These are phyloP conservation scores for Prunella strophiata DNA, from an alignment of 2,797 vertebrate species.

Conservation along the genomic window DNA sequence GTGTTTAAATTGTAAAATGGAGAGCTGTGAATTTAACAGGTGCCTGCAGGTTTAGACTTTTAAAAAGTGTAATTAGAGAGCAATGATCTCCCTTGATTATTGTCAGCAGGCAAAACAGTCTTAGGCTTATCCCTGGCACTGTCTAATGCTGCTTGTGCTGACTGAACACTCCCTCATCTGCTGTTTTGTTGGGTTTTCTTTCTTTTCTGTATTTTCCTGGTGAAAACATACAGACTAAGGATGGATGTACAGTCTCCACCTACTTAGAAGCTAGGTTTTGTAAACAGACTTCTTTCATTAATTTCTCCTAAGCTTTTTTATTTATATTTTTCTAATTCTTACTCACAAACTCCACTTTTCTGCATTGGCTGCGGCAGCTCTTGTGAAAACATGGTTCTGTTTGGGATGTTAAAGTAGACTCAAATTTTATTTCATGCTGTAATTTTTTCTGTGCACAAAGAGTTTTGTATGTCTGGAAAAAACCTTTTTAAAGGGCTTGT, in stretches of 20 bases:
- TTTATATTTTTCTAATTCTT: not conserved
- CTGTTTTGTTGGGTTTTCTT: not conserved
- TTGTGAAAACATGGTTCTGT: not conserved
- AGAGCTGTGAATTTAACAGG: not conserved
- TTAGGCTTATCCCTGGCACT: not conserved
- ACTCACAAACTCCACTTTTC: not conserved
- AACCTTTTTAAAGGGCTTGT: not conserved
- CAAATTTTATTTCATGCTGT: not conserved
- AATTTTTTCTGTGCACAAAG: not conserved
- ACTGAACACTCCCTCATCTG: not conserved
- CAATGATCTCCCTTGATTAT: not conserved
- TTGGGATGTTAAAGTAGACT: not conserved
- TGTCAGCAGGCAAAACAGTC: not conserved
- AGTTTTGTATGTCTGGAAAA: not conserved
- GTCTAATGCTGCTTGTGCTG: not conserved
- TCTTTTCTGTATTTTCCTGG: not conserved
- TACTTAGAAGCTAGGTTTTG: not conserved
- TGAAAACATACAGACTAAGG: not conserved
- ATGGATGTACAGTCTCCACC: not conserved
- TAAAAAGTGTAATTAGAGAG: not conserved
- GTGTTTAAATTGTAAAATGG: not conserved
- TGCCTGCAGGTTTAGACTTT: not conserved
- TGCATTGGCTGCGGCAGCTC: not conserved
- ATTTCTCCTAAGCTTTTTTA: not conserved
- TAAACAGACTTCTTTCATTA: not conserved